Conservation (phyloP, 2,888 invertebrate genomes). For the Clitarchus hookeri region DNA sequence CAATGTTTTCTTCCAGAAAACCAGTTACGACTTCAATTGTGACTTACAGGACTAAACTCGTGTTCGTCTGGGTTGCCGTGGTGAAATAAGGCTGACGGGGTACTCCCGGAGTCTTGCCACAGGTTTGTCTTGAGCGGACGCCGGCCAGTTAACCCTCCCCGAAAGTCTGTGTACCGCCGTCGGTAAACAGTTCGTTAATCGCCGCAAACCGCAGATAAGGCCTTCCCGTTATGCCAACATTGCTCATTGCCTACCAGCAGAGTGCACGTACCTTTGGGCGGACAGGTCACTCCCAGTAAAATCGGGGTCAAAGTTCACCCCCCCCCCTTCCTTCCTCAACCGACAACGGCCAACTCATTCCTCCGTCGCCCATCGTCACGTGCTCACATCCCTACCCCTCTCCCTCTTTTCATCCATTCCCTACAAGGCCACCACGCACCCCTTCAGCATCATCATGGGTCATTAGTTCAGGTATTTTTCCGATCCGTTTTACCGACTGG, state of each 20-base stretch:
- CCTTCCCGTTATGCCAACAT: not conserved
- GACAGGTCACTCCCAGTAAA: not conserved
- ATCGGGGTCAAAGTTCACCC: not conserved
- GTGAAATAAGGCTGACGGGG: too few relatives aligned
- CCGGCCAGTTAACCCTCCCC: not conserved
- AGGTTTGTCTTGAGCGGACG: too few relatives aligned
- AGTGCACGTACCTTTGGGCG: not conserved
- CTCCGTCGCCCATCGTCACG: not conserved
- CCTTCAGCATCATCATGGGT: not conserved
- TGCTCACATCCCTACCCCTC: too few relatives aligned
- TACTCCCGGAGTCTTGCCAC: too few relatives aligned
- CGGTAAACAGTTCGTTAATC: not conserved
- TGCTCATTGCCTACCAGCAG: not conserved
- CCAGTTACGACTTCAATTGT: too few relatives aligned
- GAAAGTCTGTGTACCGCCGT: not conserved
- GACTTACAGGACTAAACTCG: too few relatives aligned
- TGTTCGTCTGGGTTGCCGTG: too few relatives aligned
- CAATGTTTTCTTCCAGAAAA: too few relatives aligned
- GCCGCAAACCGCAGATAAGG: not conserved
- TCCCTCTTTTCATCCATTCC: too few relatives aligned
- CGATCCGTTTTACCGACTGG: not conserved
- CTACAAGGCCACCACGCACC: too few relatives aligned
- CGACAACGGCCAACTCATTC: not conserved
- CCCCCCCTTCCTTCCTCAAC: not conserved
- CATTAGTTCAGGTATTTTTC: constrained; percentile 1